A percentile compares a stretch with the other conserved stretches of the same genome.
Evolutionary conservation across 2,888 invertebrate species (phyloP).

Genomic region (Neoascia interrupta): DNA sequence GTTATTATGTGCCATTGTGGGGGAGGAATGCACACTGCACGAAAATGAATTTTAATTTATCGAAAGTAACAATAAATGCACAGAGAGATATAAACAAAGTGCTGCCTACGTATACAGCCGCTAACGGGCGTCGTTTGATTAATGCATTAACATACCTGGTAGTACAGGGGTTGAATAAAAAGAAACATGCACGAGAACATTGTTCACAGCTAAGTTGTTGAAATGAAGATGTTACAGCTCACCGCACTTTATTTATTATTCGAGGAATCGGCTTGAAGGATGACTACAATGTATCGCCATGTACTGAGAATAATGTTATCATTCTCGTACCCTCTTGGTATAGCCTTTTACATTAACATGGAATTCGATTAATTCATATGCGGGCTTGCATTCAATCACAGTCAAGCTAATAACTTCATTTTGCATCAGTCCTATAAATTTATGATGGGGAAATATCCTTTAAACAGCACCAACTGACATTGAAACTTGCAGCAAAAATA

Average conservation of each 20-base stretch:
- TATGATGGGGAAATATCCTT: too few relatives aligned
- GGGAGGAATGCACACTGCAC: constrained; percentile 51
- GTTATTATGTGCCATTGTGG: constrained; percentile 43
- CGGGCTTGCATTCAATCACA: too few relatives aligned
- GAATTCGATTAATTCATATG: too few relatives aligned
- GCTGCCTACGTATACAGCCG: constrained; percentile 56
- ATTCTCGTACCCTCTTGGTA: too few relatives aligned
- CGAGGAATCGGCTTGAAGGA: constrained; percentile 33
- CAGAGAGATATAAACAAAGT: constrained; percentile 40
- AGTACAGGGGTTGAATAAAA: too few relatives aligned
- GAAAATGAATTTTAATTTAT: constrained; percentile 65
- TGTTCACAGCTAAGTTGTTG: constrained; percentile 44
- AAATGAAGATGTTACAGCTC: constrained; percentile 59
- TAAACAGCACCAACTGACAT: too few relatives aligned
- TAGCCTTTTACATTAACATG: too few relatives aligned
- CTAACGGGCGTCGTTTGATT: constrained; percentile 67
- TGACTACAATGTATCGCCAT: not conserved
- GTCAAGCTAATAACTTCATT: too few relatives aligned
- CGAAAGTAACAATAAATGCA: constrained; percentile 6
- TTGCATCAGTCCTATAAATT: too few relatives aligned
- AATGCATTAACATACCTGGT: constrained; percentile 63
- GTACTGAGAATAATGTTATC: not conserved
- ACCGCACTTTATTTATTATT: constrained; percentile 40
- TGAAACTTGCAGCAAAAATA: too few relatives aligned
- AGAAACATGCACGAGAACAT: too few relatives aligned